phyloP scores from a whole-genome alignment of 1,140 invertebrate genomes.

The Drosophila mauritiana region DNA sequence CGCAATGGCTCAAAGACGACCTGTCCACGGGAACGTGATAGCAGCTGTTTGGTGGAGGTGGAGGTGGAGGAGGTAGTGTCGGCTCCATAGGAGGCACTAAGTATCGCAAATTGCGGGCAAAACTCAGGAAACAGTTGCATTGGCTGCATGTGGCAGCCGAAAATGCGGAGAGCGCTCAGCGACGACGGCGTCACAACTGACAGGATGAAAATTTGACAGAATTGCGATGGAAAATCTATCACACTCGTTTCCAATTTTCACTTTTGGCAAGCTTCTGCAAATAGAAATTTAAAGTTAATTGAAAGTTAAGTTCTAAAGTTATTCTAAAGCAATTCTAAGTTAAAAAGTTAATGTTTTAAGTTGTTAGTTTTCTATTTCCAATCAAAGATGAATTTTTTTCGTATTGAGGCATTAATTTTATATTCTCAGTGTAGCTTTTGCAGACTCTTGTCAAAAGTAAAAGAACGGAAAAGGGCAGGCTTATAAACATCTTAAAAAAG shows the following conservation, averaged over 20 bases:
- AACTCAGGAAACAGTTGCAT: slow-evolving; percentile 82
- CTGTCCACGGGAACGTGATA: slow-evolving; percentile 86
- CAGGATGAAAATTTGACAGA: slow-evolving; percentile 20
- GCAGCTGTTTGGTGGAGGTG: slow-evolving; percentile 51
- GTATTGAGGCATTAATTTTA: background rate
- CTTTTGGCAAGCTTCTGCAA: slow-evolving; percentile 5
- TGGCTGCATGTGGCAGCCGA: slow-evolving; percentile 58
- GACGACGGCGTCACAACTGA: slow-evolving; percentile 41
- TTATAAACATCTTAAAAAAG: slow-evolving; percentile 2
- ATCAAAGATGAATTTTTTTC: no score
- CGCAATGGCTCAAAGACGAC: slow-evolving; percentile 97
- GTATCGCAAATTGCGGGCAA: slow-evolving; percentile 79
- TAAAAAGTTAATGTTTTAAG: background rate
- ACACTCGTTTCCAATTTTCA: background rate
- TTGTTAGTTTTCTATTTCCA: background rate
- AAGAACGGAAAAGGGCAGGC: background rate
- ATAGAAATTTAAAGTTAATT: background rate
- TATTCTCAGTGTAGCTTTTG: background rate
- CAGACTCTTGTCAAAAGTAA: background rate
- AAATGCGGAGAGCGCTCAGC: slow-evolving; percentile 8
- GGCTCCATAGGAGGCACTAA: slow-evolving; percentile 57
- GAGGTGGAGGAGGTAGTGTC: slow-evolving; percentile 7
- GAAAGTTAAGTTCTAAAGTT: background rate
- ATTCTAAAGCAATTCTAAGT: background rate
- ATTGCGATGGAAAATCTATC: slow-evolving; percentile 2